Evolutionary conservation across 23 tunicate species (phyloP).

Genomic region (Phallusia fumigata): DNA sequence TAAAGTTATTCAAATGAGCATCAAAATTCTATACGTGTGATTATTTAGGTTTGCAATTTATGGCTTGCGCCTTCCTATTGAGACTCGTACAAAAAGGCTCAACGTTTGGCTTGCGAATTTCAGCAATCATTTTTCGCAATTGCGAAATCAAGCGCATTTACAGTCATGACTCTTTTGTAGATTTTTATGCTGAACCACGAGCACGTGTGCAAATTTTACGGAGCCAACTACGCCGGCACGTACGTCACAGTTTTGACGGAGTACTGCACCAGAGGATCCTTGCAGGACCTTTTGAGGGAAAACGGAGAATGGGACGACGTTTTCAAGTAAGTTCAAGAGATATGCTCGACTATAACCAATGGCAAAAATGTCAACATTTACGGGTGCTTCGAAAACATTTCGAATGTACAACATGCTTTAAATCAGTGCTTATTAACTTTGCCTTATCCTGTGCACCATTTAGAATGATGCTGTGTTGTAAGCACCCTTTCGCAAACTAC

Average conservation of each 20-base stretch:
- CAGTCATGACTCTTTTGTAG: conserved; percentile 10
- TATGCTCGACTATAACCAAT: background rate
- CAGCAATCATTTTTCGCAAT: too few relatives aligned
- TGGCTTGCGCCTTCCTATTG: too few relatives aligned
- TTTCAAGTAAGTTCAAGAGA: conserved; percentile 47
- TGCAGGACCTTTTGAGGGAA: conserved; percentile 56
- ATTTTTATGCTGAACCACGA: conserved; percentile 62
- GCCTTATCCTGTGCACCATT: too few relatives aligned
- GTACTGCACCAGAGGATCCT: conserved; percentile 76
- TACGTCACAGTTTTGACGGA: conserved; percentile 42
- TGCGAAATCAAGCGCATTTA: too few relatives aligned
- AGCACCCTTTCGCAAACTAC: too few relatives aligned
- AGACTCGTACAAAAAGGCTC: too few relatives aligned
- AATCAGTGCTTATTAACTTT: too few relatives aligned
- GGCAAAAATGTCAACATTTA: background rate
- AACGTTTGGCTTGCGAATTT: too few relatives aligned
- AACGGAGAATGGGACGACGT: conserved; percentile 60
- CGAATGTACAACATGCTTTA: background rate
- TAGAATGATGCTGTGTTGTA: too few relatives aligned
- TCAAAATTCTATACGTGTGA: too few relatives aligned
- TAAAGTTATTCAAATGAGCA: too few relatives aligned
- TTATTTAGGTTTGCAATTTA: too few relatives aligned
- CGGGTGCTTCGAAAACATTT: background rate
- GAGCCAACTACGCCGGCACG: conserved; percentile 53
- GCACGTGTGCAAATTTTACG: conserved; percentile 79